phyloP scores from a whole-genome alignment of 2,797 vertebrate species.

The Phrynocephalus forsythii region DNA sequence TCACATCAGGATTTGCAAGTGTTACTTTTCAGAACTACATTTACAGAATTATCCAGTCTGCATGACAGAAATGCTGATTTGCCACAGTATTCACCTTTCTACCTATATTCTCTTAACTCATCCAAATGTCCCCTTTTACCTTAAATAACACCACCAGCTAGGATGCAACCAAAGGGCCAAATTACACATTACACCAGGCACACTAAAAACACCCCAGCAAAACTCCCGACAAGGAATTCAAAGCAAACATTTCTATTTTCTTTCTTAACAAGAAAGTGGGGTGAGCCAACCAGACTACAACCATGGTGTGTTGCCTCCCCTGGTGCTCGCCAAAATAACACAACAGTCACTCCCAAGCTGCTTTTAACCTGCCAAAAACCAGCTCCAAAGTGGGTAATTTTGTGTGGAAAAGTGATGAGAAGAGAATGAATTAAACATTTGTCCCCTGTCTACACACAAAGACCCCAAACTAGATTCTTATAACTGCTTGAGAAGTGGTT shows the following conservation, averaged over 20 bases:
- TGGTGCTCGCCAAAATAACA: not conserved
- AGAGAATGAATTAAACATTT: not conserved
- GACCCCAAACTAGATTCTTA: not conserved
- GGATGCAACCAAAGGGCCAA: not conserved
- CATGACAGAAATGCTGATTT: too few relatives aligned
- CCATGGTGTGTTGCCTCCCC: not conserved
- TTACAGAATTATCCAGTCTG: too few relatives aligned
- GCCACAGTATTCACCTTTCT: too few relatives aligned
- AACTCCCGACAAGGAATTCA: too few relatives aligned
- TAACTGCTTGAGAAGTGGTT: not conserved
- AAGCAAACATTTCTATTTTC: not conserved
- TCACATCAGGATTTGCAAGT: too few relatives aligned
- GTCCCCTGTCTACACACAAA: not conserved
- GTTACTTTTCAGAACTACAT: too few relatives aligned
- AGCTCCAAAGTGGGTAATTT: too few relatives aligned
- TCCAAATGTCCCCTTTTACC: not conserved
- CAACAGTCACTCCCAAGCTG: not conserved
- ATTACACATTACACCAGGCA: too few relatives aligned
- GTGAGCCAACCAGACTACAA: not conserved
- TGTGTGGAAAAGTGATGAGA: not conserved
- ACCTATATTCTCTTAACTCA: too few relatives aligned
- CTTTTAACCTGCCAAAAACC: not conserved
- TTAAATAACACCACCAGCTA: not conserved
- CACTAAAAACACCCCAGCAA: too few relatives aligned
- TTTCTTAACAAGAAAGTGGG: not conserved